Base-by-base conservation (phyloP, 2,888 invertebrate genomes). In the Drosophila prolongata region DNA sequence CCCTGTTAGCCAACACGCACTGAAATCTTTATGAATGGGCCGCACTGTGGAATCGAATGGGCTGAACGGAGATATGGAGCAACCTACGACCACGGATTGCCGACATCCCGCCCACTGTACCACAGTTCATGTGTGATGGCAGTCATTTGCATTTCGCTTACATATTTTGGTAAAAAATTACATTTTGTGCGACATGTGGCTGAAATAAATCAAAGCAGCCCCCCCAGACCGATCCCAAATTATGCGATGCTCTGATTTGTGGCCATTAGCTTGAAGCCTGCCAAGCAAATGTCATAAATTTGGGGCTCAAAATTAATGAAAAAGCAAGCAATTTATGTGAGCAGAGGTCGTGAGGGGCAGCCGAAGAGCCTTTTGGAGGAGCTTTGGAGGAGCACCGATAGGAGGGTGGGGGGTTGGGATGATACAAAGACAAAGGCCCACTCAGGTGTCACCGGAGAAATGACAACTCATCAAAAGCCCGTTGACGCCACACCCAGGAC, bases 121-220 rank as follows among this genome's bases (percentile, higher is more conserved):
- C 16, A 27, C 64, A 64, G 47, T 65, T 46, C 52, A 57, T 74
- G 53, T 53, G 65, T 74, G 56, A 65, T 62, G 75, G 53, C 38
- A 66, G 53, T 65, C 80, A 80, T 86, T 79, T 86, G 80, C 80
- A 73, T 83, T 65, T 83, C 66, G 66, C 55, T 49, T 68, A 62
- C 86, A 86, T 79, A 79, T 72, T 86, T 82, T 44, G 44, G 53
- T 70, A 65, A 61, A 70, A 75, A 72, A 86, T 77, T 59, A 71
- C 72, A 68, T 73, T 75, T 78, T 87, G 75, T 81, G 80, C 83
- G 83, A 86, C 87, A 81, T 87, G 68, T 83, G 80, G 87, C 75
- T 66, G 60, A 87, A 83, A 87, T 81, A 81, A 81, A 81, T 81
- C 75, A 81, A 77, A 64, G 37, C 24, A 43, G 6, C 16, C 47